Conservation (phyloP, 2,797 vertebrate genomes). For the Semotilus atromaculatus region DNA sequence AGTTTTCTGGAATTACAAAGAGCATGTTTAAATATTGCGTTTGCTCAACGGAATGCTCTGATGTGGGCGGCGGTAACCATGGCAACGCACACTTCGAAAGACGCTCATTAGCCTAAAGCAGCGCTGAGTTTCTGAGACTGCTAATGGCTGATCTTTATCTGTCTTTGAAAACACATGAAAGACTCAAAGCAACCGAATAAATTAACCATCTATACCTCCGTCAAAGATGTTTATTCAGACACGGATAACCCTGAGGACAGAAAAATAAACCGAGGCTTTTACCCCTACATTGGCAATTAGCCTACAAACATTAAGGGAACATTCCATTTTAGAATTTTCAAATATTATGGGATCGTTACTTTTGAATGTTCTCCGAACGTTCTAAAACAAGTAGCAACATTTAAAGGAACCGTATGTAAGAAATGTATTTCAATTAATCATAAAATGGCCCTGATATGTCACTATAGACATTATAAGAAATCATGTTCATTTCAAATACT, state of each 20-base stretch:
- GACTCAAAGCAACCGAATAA: neutral
- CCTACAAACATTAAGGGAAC: too few species aligned
- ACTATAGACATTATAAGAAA: too few species aligned
- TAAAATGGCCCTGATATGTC: too few species aligned
- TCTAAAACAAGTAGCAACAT: too few species aligned
- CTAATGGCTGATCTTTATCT: neutral
- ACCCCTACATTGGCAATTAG: too few species aligned
- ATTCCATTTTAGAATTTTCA: too few species aligned
- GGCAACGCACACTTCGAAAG: conserved; percentile 1
- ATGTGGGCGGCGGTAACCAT: conserved; percentile 35
- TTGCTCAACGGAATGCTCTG: neutral
- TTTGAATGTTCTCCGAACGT: too few species aligned
- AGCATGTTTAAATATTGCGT: neutral
- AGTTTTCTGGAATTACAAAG: conserved; percentile 19
- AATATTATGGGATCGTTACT: too few species aligned
- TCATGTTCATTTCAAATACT: too few species aligned
- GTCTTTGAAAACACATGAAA: conserved; percentile 1
- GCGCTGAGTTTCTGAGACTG: neutral
- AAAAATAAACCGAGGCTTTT: neutral
- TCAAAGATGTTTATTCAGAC: neutral
- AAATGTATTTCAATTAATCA: too few species aligned
- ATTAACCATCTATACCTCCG: neutral
- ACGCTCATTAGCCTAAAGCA: conserved; percentile 21
- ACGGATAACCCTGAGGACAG: neutral
- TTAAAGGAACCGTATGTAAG: too few species aligned